Evolutionary conservation across 2,797 vertebrate species (phyloP).

Genomic region (Pristis pectinata): DNA sequence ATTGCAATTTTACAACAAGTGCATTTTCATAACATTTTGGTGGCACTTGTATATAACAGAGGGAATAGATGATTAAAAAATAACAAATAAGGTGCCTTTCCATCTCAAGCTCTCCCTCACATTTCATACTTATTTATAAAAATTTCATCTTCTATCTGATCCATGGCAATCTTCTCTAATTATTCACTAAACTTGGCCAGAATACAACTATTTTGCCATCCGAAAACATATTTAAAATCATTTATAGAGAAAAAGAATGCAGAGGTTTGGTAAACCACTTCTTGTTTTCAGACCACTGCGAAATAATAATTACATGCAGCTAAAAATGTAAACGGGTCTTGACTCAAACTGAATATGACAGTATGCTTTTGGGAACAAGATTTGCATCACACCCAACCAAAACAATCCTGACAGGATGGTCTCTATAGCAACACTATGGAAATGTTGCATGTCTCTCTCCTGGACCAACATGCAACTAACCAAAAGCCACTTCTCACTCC

Average conservation of each 20-base stretch:
- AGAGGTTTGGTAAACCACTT: neutral
- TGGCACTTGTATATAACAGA: neutral
- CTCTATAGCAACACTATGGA: constrained; percentile 64
- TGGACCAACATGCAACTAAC: neutral
- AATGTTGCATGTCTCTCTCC: constrained; percentile 35
- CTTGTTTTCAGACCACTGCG: neutral
- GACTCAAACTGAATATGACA: constrained; percentile 55
- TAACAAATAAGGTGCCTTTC: neutral
- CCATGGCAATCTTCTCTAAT: constrained; percentile 22
- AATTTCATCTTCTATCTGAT: neutral
- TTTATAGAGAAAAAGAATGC: neutral
- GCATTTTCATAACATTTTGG: neutral
- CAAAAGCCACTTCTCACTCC: neutral
- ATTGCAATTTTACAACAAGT: neutral
- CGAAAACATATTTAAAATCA: neutral
- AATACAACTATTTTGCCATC: neutral
- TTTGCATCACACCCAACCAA: constrained; percentile 64
- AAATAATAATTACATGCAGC: constrained; percentile 10
- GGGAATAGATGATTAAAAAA: neutral
- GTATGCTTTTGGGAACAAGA: constrained; percentile 60
- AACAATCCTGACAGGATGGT: constrained; percentile 61
- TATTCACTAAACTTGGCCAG: neutral
- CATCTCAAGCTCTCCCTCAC: too few relatives aligned
- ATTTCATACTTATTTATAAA: neutral
- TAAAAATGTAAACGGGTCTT: constrained; percentile 39